Percentiles rank a stretch among this genome's conserved stretches.
Conservation (phyloP, 1,140 invertebrate genomes). For the Sycophila sp. region DNA sequence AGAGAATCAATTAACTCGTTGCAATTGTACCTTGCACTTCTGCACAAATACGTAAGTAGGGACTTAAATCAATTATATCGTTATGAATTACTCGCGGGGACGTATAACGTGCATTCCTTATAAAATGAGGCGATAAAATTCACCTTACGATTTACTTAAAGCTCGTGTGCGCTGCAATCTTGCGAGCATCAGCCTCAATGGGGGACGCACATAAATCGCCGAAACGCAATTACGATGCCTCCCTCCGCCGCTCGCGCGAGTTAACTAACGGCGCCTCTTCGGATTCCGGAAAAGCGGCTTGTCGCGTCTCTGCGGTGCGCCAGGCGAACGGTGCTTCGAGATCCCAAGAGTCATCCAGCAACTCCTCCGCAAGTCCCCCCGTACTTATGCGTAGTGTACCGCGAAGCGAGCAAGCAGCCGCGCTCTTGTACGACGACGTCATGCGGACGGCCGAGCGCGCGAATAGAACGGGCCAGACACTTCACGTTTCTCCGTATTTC, state of each 20-base stretch:
- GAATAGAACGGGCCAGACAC: constrained; percentile 41
- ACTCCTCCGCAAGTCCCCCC: not conserved
- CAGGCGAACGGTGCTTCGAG: constrained; percentile 27
- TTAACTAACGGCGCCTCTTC: constrained; percentile 14
- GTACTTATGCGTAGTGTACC: not conserved
- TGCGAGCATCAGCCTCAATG: too few relatives aligned
- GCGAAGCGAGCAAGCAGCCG: not conserved
- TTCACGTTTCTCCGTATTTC: not conserved
- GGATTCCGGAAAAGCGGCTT: not conserved
- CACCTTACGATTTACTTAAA: too few relatives aligned
- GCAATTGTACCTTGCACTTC: too few relatives aligned
- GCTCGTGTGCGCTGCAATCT: too few relatives aligned
- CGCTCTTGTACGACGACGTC: constrained; percentile 27
- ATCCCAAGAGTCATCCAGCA: constrained; percentile 1
- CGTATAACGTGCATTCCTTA: too few relatives aligned
- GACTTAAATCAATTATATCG: too few relatives aligned
- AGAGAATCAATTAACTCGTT: too few relatives aligned
- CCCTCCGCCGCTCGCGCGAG: too few relatives aligned
- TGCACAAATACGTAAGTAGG: too few relatives aligned
- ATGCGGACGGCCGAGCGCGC: constrained; percentile 39
- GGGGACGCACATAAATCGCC: not conserved
- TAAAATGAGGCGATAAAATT: too few relatives aligned
- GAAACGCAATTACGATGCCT: constrained; percentile 18
- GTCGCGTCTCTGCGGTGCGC: not conserved
- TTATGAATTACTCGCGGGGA: too few relatives aligned